Conservation (phyloP, 2,888 invertebrate genomes). For the Parnassius mnemosyne region DNA sequence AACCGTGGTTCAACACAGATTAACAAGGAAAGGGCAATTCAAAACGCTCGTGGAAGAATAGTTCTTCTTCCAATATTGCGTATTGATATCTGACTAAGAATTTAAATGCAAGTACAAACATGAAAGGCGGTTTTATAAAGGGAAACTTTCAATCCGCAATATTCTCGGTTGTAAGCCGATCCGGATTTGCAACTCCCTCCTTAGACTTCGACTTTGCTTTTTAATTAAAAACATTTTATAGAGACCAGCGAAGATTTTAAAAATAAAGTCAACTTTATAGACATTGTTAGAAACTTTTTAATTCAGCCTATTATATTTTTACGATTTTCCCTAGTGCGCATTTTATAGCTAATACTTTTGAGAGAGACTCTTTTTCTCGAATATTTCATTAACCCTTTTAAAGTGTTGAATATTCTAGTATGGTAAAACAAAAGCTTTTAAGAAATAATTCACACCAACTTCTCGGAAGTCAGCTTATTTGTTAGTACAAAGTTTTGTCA, state of each 20-base stretch:
- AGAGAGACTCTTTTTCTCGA: conserved; percentile 18
- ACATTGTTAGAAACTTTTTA: conserved; percentile 28
- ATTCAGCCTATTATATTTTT: conserved; percentile 26
- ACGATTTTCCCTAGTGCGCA: conserved; percentile 25
- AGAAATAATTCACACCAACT: conserved; percentile 16
- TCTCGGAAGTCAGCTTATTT: conserved; percentile 13
- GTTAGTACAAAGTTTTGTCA: conserved; percentile 18
- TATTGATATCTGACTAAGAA: conserved; percentile 11
- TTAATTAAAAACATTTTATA: conserved; percentile 73
- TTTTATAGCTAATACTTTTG: conserved; percentile 29
- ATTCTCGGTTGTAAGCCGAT: conserved; percentile 54
- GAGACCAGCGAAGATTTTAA: conserved; percentile 48
- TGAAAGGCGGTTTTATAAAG: conserved; percentile 60
- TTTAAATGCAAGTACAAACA: conserved; percentile 35
- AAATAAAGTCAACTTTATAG: conserved; percentile 44
- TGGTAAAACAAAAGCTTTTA: conserved; percentile 17
- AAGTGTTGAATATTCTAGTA: conserved; percentile 20
- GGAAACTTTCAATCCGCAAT: conserved; percentile 61
- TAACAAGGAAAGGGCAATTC: too few relatives aligned
- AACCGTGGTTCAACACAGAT: too few relatives aligned
- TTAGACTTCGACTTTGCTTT: conserved; percentile 56
- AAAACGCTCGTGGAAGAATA: background rate
- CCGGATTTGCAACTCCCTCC: conserved; percentile 72
- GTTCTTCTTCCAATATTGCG: background rate
- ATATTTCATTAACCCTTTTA: conserved; percentile 16